Evolutionary conservation across 2,888 invertebrate genomes (phyloP).

Genomic region (Rotaria magnacalcarata): DNA sequence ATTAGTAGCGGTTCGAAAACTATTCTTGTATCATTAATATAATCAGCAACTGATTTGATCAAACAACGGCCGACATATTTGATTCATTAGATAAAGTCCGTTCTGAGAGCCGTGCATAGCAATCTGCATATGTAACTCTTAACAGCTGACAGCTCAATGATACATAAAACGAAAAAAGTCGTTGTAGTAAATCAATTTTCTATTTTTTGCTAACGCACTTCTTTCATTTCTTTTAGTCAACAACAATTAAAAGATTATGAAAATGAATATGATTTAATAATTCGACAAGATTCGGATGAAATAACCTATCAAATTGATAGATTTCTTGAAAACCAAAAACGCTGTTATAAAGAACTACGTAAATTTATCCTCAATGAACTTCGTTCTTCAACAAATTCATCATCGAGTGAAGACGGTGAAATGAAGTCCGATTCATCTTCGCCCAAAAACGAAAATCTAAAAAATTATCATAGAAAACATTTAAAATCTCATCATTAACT

Average conservation of each 20-base stretch:
- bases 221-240: background rate
- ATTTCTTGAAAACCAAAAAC: background rate
- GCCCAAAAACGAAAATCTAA: background rate
- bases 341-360: background rate
- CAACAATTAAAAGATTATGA: background rate
- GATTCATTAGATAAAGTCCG: background rate
- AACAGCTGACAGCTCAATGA: background rate
- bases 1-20: too few relatives aligned
- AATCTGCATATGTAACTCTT: background rate
- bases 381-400: background rate
- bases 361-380: background rate
- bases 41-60: background rate
- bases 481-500: background rate
- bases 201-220: background rate
- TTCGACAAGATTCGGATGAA: background rate
- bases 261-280: background rate
- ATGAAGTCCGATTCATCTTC: background rate
- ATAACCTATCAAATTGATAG: background rate
- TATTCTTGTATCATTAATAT: background rate
- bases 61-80: background rate
- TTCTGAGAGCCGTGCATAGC: background rate
- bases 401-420: background rate
- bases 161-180: too few relatives aligned
- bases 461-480: background rate
- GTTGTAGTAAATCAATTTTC: too few relatives aligned